Evolutionary conservation across 2,797 vertebrate genomes (phyloP).

Genomic region (Phalanger gymnotis): DNA sequence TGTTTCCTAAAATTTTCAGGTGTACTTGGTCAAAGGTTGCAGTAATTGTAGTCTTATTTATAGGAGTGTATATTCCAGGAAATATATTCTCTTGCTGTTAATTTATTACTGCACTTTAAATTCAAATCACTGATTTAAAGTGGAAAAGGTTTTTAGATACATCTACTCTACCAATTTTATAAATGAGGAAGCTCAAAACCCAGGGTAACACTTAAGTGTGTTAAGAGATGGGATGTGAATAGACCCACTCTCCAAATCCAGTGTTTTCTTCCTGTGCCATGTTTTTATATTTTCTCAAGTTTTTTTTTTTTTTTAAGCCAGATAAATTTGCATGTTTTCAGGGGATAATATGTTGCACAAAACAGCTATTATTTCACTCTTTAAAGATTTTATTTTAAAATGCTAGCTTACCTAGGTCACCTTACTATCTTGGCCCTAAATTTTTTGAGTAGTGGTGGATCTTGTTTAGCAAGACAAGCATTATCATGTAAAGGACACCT

Average conservation of each 20-base stretch:
- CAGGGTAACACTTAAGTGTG: not conserved
- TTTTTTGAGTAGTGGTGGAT: conserved; percentile 29
- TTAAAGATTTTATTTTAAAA: conserved; percentile 38
- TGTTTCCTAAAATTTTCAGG: conserved; percentile 59
- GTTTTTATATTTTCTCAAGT: not conserved
- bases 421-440: conserved; percentile 45
- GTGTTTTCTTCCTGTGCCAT: not conserved
- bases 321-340: conserved; percentile 46
- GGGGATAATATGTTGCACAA: conserved; percentile 65
- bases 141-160: not conserved
- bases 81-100: conserved; percentile 48
- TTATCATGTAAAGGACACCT: not conserved
- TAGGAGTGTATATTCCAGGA: conserved; percentile 60
- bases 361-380: not conserved
- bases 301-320: conserved; percentile 32
- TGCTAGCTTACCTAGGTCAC: not conserved
- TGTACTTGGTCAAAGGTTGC: conserved; percentile 18
- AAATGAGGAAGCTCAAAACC: not conserved
- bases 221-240: not conserved
- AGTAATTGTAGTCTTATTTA: conserved; percentile 54
- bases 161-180: not conserved
- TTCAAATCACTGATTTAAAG: not conserved
- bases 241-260: not conserved
- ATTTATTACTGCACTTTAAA: conserved; percentile 21
- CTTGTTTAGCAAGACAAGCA: not conserved